Conservation (phyloP, 1,140 invertebrate genomes). For the Nylanderia fulva region DNA sequence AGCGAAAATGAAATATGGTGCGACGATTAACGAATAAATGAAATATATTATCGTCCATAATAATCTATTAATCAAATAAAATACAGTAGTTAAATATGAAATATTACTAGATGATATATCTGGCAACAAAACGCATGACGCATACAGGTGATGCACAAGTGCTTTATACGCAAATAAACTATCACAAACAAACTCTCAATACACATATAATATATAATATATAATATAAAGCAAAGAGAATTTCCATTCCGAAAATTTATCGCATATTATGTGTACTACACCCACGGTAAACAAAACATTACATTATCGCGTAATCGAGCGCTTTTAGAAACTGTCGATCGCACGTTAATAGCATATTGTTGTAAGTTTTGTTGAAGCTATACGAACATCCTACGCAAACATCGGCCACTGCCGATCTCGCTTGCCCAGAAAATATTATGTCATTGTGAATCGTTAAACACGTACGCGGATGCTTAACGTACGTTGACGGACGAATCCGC, state of each 20-base stretch:
- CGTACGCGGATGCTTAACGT: slow-evolving; percentile 14
- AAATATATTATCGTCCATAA: slow-evolving; percentile 20
- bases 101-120: background rate
- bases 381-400: background rate
- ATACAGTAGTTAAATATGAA: background rate
- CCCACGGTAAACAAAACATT: background rate
- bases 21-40: slow-evolving; percentile 24
- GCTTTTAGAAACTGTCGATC: too few relatives aligned
- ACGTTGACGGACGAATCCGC: slow-evolving; percentile 58
- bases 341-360: background rate
- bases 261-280: background rate
- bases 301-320: slow-evolving; percentile 2
- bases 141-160: background rate
- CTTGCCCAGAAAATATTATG: slow-evolving; percentile 8
- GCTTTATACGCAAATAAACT: background rate
- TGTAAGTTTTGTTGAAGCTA: slow-evolving; percentile 23
- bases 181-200: too few relatives aligned
- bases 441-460: slow-evolving; percentile 40
- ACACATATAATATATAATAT: background rate
- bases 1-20: background rate
- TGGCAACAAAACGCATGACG: background rate
- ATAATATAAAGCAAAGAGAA: background rate
- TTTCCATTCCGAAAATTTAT: background rate
- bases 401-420: background rate
- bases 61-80: background rate